These are phyloP conservation scores for Otocyon megalotis DNA, from an alignment of 2,113 vertebrate species.

Conservation along the genomic window DNA sequence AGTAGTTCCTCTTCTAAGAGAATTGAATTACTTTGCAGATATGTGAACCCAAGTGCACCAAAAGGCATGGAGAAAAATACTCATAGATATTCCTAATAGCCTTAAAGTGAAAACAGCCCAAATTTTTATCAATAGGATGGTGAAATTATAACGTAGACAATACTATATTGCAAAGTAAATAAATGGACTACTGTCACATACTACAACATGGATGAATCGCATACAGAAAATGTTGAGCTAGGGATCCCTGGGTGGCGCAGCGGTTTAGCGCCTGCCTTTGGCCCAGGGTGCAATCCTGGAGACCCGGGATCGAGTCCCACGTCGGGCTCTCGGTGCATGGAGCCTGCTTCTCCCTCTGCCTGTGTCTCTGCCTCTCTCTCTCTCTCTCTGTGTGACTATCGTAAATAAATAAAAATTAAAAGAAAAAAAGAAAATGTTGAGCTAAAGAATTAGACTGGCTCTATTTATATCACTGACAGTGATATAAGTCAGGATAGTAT, in stretches of 20 bases:
- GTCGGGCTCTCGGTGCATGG: no score
- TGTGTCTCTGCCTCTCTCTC: no score
- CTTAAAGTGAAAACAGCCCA: background rate
- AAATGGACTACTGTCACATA: background rate
- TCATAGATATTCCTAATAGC: background rate
- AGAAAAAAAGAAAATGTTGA: background rate
- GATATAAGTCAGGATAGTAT: background rate
- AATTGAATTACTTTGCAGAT: background rate
- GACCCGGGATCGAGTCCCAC: no score
- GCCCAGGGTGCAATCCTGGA: no score
- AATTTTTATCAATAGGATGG: background rate
- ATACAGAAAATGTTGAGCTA: background rate
- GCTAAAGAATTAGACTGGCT: background rate
- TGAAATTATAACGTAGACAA: conserved; percentile 21
- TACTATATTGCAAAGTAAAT: background rate
- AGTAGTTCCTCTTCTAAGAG: background rate
- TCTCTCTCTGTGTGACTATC: no score
- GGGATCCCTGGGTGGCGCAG: no score
- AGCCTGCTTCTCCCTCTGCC: no score
- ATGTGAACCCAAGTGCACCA: background rate
- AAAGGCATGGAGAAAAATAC: background rate
- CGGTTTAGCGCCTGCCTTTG: no score
- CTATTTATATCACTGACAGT: background rate
- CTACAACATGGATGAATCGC: background rate
- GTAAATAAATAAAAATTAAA: no score